Evolutionary conservation across 2,797 vertebrate species (phyloP), one percentile per base, ranked within the genome.

Genomic region (Microhierax caerulescens): DNA sequence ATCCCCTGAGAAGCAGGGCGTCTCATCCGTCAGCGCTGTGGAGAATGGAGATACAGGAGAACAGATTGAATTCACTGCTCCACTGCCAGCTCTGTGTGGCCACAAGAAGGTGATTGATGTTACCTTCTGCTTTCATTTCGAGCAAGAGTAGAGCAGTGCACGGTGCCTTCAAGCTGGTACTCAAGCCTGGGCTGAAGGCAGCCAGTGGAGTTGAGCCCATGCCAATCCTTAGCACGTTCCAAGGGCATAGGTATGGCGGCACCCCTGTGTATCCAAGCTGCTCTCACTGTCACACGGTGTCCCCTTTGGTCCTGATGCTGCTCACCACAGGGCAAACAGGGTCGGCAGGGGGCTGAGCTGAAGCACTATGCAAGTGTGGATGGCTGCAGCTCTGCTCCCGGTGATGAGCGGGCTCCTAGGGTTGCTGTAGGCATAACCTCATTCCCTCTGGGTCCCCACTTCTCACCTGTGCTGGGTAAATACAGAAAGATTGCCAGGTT

Each of bases 231-330:
- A 19, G 47, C 3, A 2, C 15, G 1, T 48, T 11, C 22, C 70
- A 13, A 34, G 65, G 36, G 2, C n/a, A 1, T 8, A 15, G 4
- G 11, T 67, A 3, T 51, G 20, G 37, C 30, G 59, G 24, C 47
- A 88, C 37, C 30, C 5, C 8, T 28, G 6, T 2, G 1, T 30
- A 15, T 10, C 28, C 85, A 32, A 28, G 1, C 50, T 73, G 36
- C 50, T 60, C 9, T 59, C 0, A 0, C 70, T 45, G 84, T 48
- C 82, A n/a, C 78, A 18, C 22, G 0, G 0, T 30, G 78, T 17
- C 39, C 51, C 22, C 43, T 64, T 14, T 37, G 34, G 20, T 67
- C 70, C 51, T 37, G 27, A 2, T 27, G 36, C 61, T 72, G 48
- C 56, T 74, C 60, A 25, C 27, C n/a, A 13, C 4, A 1, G 30